These are phyloP conservation scores for Synaphobranchus kaupii DNA, from an alignment of 2,797 vertebrate species.

Conservation along the genomic window DNA sequence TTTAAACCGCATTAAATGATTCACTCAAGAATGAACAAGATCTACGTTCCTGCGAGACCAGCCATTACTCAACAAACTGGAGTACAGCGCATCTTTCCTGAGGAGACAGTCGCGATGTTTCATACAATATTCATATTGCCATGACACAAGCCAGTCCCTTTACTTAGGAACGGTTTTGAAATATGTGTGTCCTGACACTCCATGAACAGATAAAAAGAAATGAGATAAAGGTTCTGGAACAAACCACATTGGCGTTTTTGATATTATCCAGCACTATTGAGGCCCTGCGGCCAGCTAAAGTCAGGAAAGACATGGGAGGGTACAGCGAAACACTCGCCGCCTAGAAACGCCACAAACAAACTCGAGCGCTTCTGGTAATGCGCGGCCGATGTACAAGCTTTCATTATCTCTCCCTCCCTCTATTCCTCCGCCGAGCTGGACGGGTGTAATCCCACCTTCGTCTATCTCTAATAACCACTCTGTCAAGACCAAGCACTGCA, in stretches of 20 bases:
- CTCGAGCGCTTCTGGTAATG: background rate
- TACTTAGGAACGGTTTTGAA: background rate
- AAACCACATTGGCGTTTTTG: background rate
- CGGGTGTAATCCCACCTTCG: background rate
- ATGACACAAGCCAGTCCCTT: background rate
- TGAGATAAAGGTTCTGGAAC: background rate
- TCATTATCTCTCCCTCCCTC: background rate
- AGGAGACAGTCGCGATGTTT: background rate
- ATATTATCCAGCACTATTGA: background rate
- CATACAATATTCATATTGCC: background rate
- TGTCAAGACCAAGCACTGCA: background rate
- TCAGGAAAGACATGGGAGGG: no score
- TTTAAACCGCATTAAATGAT: background rate
- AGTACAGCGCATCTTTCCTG: background rate
- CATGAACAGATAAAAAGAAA: background rate
- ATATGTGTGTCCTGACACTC: background rate
- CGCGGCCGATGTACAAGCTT: background rate
- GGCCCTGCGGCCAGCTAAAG: background rate
- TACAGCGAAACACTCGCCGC: background rate
- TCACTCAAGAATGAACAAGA: background rate
- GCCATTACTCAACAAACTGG: background rate
- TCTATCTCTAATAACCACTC: conserved; percentile 26
- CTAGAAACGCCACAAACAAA: background rate
- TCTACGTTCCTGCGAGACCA: background rate
- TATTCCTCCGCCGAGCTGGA: background rate